Conservation (phyloP, 2,888 invertebrate genomes). For the Ethmia dodecea region DNA sequence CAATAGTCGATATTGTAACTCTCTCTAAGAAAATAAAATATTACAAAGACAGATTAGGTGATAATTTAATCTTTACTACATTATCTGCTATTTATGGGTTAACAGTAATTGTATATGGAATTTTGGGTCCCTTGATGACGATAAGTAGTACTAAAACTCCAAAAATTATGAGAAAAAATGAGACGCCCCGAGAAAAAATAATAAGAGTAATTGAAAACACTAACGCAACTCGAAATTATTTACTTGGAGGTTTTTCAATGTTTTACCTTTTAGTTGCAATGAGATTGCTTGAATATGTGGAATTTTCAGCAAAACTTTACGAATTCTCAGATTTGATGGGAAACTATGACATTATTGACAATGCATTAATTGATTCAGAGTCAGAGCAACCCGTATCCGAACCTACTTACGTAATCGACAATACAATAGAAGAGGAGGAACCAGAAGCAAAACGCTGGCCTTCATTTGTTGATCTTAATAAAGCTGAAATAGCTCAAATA, state of each 20-base stretch:
- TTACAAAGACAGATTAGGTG: slow-evolving; percentile 15
- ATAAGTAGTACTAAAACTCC: slow-evolving; percentile 26
- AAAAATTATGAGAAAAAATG: slow-evolving; percentile 15
- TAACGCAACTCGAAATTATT: slow-evolving; percentile 48
- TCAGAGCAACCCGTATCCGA: slow-evolving; percentile 7
- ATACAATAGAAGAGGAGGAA: slow-evolving; percentile 13
- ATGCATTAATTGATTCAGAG: slow-evolving; percentile 12
- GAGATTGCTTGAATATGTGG: slow-evolving; percentile 45
- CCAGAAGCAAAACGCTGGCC: slow-evolving; percentile 35
- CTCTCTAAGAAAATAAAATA: slow-evolving; percentile 35
- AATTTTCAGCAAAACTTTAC: slow-evolving; percentile 53
- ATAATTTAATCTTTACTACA: slow-evolving; percentile 8
- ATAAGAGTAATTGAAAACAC: slow-evolving; percentile 35
- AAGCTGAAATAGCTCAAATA: slow-evolving; percentile 29
- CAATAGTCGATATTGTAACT: slow-evolving; percentile 33
- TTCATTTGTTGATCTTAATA: slow-evolving; percentile 32
- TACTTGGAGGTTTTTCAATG: slow-evolving; percentile 49
- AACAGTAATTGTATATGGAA: slow-evolving; percentile 34
- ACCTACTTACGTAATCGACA: slow-evolving; percentile 12
- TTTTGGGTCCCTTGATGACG: slow-evolving; percentile 38
- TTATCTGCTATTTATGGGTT: slow-evolving; percentile 22
- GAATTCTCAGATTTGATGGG: slow-evolving; percentile 54
- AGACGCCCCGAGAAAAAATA: slow-evolving; percentile 34
- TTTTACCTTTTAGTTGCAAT: slow-evolving; percentile 43
- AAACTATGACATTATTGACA: slow-evolving; percentile 46